Percentiles rank a stretch among this genome's conserved stretches.
phyloP scores from a whole-genome alignment of 2,113 vertebrate genomes.

The Eleginops maclovinus region DNA sequence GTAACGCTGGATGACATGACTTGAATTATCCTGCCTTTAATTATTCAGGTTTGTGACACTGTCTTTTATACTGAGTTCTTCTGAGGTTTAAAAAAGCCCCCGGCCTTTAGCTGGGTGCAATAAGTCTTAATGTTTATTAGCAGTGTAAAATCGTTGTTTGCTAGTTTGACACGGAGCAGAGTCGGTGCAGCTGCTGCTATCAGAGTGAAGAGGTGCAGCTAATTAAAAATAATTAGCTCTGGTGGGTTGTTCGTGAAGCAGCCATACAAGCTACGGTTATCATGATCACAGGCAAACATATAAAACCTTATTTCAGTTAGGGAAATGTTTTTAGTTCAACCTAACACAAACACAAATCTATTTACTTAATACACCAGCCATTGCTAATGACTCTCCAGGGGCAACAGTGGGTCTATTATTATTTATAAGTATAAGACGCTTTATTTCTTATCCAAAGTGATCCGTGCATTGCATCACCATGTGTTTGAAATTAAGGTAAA shows the following conservation, averaged over 20 bases:
- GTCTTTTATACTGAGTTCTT: conserved; percentile 22
- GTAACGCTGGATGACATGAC: conserved; percentile 20
- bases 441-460: no score
- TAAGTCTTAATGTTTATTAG: conserved; percentile 40
- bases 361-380: not conserved
- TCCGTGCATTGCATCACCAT: not conserved
- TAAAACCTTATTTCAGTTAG: not conserved
- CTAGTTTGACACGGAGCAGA: conserved; percentile 27
- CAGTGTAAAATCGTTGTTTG: conserved; percentile 30
- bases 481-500: not conserved
- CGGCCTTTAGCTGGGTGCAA: not conserved
- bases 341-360: not conserved
- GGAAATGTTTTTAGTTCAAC: not conserved
- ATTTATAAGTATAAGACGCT: not conserved
- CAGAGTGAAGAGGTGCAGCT: conserved; percentile 36
- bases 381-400: not conserved
- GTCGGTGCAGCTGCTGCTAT: conserved; percentile 16
- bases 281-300: conserved; percentile 28
- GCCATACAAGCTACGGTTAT: conserved; percentile 18
- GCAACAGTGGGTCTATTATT: not conserved
- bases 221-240: conserved; percentile 59
- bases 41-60: conserved; percentile 28
- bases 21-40: conserved; percentile 30
- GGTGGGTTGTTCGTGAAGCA: not conserved
- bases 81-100: conserved; percentile 23